A percentile compares a stretch with the other conserved stretches of the same genome.
Evolutionary conservation across 2,797 vertebrate species (phyloP).

Genomic region (Vireo griseus): DNA sequence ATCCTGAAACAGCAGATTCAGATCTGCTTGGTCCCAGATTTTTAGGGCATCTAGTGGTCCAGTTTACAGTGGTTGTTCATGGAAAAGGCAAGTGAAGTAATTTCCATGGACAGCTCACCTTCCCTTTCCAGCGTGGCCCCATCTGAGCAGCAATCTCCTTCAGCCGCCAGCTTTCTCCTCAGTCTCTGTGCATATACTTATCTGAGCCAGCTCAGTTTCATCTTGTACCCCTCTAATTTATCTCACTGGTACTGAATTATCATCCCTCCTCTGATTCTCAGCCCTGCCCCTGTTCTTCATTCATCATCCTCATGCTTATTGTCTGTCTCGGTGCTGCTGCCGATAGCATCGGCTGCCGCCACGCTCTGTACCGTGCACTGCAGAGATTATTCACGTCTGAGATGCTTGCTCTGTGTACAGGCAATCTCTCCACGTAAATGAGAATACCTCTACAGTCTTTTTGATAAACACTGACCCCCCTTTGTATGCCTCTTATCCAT

Average conservation of each 20-base stretch:
- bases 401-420: neutral
- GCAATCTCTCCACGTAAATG: neutral
- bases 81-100: neutral
- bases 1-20: neutral
- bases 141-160: neutral
- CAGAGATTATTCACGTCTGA: neutral
- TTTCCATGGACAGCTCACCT: neutral
- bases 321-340: neutral
- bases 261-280: neutral
- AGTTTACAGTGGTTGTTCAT: accelerated
- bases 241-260: neutral
- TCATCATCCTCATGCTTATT: neutral
- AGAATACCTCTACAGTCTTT: conserved; percentile 3
- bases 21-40: neutral
- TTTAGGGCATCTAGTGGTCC: neutral
- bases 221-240: conserved; percentile 1
- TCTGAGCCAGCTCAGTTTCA: neutral
- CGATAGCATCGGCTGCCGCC: neutral
- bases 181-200: neutral
- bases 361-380: neutral
- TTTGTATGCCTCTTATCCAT: neutral
- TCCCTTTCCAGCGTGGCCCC: neutral
- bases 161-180: neutral
- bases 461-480: neutral
- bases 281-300: neutral